Evolutionary conservation across 2,113 vertebrate species (phyloP).

Genomic region (Indicator indicator): DNA sequence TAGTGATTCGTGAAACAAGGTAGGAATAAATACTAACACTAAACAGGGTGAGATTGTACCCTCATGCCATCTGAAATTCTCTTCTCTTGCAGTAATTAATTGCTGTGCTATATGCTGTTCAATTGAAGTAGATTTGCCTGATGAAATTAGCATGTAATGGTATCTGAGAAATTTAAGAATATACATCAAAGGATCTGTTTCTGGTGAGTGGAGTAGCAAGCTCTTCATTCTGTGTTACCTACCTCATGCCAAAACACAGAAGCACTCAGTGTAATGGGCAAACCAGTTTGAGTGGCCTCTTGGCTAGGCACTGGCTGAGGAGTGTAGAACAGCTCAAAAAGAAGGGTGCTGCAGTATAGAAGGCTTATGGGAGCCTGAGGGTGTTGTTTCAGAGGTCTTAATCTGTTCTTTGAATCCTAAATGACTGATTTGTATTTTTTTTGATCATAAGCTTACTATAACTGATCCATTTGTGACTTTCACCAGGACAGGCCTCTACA

Average conservation of each 20-base stretch:
- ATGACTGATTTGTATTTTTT: neutral
- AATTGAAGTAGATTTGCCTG: neutral
- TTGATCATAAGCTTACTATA: neutral
- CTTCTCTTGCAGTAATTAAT: neutral
- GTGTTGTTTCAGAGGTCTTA: accelerated
- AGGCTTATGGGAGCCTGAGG: accelerated
- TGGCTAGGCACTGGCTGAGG: neutral
- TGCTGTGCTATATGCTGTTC: neutral
- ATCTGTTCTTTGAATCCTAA: neutral
- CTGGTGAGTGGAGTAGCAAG: neutral
- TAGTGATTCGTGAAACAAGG: neutral
- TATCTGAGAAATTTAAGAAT: neutral
- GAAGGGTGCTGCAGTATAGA: accelerated
- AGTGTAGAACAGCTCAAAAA: accelerated
- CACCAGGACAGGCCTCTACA: neutral
- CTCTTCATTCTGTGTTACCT: accelerated
- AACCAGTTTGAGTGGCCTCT: neutral
- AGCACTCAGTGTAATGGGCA: accelerated
- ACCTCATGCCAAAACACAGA: neutral
- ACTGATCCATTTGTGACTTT: neutral
- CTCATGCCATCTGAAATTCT: neutral
- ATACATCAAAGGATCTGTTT: neutral
- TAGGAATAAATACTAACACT: neutral
- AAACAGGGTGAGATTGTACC: neutral
- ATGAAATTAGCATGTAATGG: neutral